Conservation (phyloP, 2,888 invertebrate genomes). For the Megaustenia siamemsis region DNA sequence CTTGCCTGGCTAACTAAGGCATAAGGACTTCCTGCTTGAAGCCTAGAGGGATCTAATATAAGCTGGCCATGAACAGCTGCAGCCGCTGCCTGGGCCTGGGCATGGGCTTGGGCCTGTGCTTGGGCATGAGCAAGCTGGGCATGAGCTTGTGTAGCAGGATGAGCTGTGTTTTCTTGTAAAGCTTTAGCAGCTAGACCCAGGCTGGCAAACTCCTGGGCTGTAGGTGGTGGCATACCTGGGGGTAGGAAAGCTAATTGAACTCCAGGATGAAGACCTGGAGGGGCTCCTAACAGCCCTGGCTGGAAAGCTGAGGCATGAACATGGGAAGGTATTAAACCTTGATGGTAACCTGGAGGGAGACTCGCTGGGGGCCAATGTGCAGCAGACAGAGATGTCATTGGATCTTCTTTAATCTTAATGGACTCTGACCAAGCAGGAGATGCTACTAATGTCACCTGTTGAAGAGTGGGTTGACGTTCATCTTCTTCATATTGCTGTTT, state of each 20-base stretch:
- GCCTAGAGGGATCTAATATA: slow-evolving; percentile 29
- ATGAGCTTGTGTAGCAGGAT: slow-evolving; percentile 24
- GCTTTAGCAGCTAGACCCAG: slow-evolving; percentile 33
- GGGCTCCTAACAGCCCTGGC: slow-evolving; percentile 49
- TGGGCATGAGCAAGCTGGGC: slow-evolving; percentile 2
- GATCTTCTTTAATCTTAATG: slow-evolving; percentile 48
- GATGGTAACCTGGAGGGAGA: slow-evolving; percentile 46
- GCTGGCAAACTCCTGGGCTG: slow-evolving; percentile 42
- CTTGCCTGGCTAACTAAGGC: slow-evolving; percentile 41
- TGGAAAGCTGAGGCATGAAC: slow-evolving; percentile 49
- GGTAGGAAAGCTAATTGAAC: slow-evolving; percentile 51
- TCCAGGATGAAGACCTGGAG: slow-evolving; percentile 44
- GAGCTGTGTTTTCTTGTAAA: slow-evolving; percentile 20
- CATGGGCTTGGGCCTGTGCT: slow-evolving; percentile 30
- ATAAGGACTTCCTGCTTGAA: slow-evolving; percentile 42
- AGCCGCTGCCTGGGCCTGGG: slow-evolving; percentile 34
- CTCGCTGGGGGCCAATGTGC: slow-evolving; percentile 40
- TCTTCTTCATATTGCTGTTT: slow-evolving; percentile 76
- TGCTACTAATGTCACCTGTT: slow-evolving; percentile 33
- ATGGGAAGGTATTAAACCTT: slow-evolving; percentile 30
- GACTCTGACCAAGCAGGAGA: slow-evolving; percentile 29
- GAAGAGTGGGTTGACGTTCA: slow-evolving; percentile 57
- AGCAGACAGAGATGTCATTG: background rate
- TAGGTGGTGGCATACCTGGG: slow-evolving; percentile 51
- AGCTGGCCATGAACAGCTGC: slow-evolving; percentile 53